Evolutionary conservation across 2,888 invertebrate genomes (phyloP).

Genomic region (Neocrepidodera transversa): DNA sequence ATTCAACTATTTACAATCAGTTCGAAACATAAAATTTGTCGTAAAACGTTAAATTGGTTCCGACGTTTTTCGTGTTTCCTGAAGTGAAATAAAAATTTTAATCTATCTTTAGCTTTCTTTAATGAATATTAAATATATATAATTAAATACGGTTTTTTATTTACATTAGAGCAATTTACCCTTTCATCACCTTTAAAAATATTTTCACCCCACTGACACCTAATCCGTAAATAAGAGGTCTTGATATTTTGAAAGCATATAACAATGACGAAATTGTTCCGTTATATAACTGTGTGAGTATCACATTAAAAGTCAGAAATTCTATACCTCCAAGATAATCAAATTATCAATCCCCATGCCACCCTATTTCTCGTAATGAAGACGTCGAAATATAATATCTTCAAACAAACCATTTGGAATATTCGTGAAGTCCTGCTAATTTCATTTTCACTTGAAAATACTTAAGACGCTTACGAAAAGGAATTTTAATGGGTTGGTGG

Average conservation of each 20-base stretch:
- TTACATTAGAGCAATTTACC: no score
- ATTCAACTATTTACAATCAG: no score
- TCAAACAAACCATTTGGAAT: slow-evolving; percentile 26
- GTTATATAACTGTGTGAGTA: slow-evolving; percentile 2
- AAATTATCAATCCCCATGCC: slow-evolving; percentile 15
- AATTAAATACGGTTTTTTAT: no score
- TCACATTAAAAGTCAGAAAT: slow-evolving; percentile 19
- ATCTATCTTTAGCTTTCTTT: no score
- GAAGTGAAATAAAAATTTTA: no score
- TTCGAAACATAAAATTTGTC: no score
- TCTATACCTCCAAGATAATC: slow-evolving; percentile 21
- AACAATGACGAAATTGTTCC: slow-evolving; percentile 1
- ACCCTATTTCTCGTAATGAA: slow-evolving; percentile 22
- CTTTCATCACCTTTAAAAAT: no score
- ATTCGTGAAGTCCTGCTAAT: slow-evolving; percentile 30
- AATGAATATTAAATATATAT: no score
- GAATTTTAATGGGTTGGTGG: slow-evolving; percentile 30
- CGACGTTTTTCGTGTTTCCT: no score
- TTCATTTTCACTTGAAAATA: slow-evolving; percentile 32
- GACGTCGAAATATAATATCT: slow-evolving; percentile 25
- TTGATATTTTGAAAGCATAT: not conserved
- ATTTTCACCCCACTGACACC: not conserved
- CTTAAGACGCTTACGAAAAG: slow-evolving; percentile 26
- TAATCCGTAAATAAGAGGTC: not conserved
- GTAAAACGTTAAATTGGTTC: no score